Base-by-base conservation (phyloP, 1,140 invertebrate genomes). In the Drosophila lini region DNA sequence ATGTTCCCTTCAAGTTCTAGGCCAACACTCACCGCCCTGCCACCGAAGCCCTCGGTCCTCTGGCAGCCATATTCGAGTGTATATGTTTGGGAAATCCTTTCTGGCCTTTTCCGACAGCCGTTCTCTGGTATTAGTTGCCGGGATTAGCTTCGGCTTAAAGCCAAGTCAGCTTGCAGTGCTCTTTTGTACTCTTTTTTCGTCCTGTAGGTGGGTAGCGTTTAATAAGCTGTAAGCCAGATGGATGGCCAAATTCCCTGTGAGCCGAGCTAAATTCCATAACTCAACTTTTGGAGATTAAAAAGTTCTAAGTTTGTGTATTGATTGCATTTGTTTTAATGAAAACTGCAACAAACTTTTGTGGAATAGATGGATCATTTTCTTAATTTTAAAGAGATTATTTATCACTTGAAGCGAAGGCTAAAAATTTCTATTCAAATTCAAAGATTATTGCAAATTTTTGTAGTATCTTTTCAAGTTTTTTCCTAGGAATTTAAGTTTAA, bases 1-100 rank as follows among this genome's bases (percentile, higher is more conserved):
- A 81, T 58, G 73, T 82, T 77, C 63, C 73, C 47, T 53, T 76
- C 74, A 77, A 60, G 74, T 76, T 76, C 62, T 76, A 45, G 74
- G 61, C 52, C 73, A 58, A 25, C 67, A 32, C 36, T 60, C 59
- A 57, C 64, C 58, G 63, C 61, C 55, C 25, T 40, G 11, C 44
- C 65, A 55, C 44, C 65, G 47, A 5, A 28, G 22, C 4, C 16
- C 34, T 8, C 9, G n/a, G 8, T 55, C 34, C 52, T 55, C 52
- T 55, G 16, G 9, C 69, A 50, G 22, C 60, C 32, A 34, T 36
- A 38, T 68, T 68, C 19, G 45, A 64, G 64, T 22, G 50, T 55
- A 71, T 70, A 71, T 70, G 68, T 70, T 47, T 45, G 67, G 68
- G 65, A 71, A 71, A 71, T 48, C 67, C 65, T 48, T 71, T 70